phyloP scores from a whole-genome alignment of 1,140 invertebrate species.

The Heterodera schachtii region DNA sequence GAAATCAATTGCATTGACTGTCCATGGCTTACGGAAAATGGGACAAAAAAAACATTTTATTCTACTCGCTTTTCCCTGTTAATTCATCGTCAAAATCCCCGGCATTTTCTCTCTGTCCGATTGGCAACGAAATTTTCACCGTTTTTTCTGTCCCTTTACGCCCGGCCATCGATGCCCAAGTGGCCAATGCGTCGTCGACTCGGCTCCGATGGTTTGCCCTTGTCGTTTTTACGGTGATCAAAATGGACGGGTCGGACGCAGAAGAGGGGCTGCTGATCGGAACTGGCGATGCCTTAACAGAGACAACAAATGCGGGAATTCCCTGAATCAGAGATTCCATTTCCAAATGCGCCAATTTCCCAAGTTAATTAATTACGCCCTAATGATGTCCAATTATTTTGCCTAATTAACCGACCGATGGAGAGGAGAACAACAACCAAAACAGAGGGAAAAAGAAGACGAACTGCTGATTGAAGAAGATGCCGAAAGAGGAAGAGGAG shows the following conservation, averaged over 20 bases:
- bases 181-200: not conserved
- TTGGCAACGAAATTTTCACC: not conserved
- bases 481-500: not conserved
- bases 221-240: conserved; percentile 15
- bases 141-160: not conserved
- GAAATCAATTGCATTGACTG: not conserved
- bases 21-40: no score
- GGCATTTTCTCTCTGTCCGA: not conserved
- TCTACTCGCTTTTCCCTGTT: no score
- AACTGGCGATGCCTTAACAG: not conserved
- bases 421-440: not conserved
- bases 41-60: no score
- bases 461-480: no score
- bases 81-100: not conserved
- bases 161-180: not conserved
- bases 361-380: no score
- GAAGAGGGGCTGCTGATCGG: not conserved
- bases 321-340: no score
- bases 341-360: no score
- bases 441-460: not conserved
- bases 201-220: conserved; percentile 6
- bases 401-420: not conserved
- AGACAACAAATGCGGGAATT: no score
- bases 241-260: not conserved
- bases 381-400: no score